Base-by-base conservation (phyloP, 2,888 invertebrate species). In the Andrena bucephala region DNA sequence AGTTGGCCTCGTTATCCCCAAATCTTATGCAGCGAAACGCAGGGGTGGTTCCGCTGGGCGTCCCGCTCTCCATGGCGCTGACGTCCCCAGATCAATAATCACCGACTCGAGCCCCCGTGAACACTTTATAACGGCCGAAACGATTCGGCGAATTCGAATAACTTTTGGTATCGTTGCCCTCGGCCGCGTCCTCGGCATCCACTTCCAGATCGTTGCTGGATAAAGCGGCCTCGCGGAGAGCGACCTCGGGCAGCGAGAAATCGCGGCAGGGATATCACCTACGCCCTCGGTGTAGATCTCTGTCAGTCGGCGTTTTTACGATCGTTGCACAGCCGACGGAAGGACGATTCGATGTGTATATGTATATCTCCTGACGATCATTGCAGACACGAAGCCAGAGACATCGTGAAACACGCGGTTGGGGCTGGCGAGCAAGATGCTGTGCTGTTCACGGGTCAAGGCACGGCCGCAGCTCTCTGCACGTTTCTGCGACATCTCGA, bases 321-420 rank as follows among this genome's bases (percentile, higher is more conserved):
- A 31, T 50, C 75, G 69, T 83, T 83, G 42, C 57, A 77, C 31
- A 24, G 79, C 67, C 42, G 16, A 31, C 69, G 76, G 48, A 72
- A 78, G 78, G 78, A 70, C 82, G 62, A 63, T 66, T 81, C 84
- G 77, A 77, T 57, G 42, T 42, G 13, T 42, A 42, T 42, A 42
- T 42, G 42, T 42, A 57, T 72, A 77, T 69, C 68, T 74, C 62
- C 69, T 69, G 63, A 80, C 80, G 60, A 36, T 65, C 20, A 86
- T 93, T 93, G 73, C 94, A 98, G 98, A 93, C 96, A 97, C 93
- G 98, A 98, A 94, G 96, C 97, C 8, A 95, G 96, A 89, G 96
- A 97, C 88, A 96, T 98, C 87, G 96, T 98, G 63, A 96, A 97
- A 81, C 96, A 96, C 90, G 95, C 96, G 4, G 97, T 97, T 2